phyloP scores from a whole-genome alignment of 2,797 vertebrate genomes.

The Cossypha dichroa region DNA sequence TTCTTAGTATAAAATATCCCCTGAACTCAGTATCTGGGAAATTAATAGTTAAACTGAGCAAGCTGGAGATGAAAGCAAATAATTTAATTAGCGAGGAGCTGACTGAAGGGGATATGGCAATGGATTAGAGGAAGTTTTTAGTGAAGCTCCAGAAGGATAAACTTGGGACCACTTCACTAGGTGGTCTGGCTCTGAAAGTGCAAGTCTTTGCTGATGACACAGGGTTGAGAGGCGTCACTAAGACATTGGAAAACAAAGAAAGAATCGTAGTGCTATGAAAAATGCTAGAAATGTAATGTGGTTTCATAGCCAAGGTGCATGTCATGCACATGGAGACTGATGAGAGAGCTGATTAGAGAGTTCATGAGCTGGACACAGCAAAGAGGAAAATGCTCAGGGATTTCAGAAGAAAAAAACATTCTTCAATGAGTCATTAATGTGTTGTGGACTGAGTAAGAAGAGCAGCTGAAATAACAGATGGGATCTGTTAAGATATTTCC shows the following conservation, averaged over 20 bases:
- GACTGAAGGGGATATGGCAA: not conserved
- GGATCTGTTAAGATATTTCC: not conserved
- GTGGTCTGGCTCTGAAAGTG: not conserved
- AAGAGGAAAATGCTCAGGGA: not conserved
- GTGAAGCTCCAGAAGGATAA: not conserved
- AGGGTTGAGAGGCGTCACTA: not conserved
- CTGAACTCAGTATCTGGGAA: not conserved
- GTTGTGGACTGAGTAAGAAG: not conserved
- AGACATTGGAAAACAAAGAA: not conserved
- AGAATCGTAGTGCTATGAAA: not conserved
- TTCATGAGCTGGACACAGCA: not conserved
- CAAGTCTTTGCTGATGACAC: not conserved
- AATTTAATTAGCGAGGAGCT: not conserved
- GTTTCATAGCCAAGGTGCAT: not conserved
- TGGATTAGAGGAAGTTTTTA: not conserved
- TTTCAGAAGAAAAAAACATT: not conserved
- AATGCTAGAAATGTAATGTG: not conserved
- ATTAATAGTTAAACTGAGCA: not conserved
- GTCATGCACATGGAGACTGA: not conserved
- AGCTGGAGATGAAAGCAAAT: not conserved
- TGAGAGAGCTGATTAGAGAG: not conserved
- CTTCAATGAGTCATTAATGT: not conserved
- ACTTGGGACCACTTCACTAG: not conserved
- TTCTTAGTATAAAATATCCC: not conserved
- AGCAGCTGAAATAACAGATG: constrained; percentile 32